Base-by-base conservation (phyloP, 2,888 invertebrate genomes). In the Sericinus montela region DNA sequence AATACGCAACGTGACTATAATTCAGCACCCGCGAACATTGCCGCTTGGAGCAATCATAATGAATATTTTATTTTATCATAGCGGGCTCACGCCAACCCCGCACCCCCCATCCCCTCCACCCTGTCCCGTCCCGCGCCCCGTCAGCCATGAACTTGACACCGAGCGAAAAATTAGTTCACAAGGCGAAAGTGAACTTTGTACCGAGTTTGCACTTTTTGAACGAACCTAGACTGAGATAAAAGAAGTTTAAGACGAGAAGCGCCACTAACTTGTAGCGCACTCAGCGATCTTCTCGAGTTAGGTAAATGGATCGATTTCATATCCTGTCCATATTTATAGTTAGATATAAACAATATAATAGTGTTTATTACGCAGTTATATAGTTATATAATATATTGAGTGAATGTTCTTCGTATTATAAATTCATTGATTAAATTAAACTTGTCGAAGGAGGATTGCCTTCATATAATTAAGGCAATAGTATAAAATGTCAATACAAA, bases 31-130 rank as follows among this genome's bases (percentile, higher is more conserved):
- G 80, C 79, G 81, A 79, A 73, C 75, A 79, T 76, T 74, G 74
- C 72, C 80, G 82, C 80, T 77, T 68, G 73, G 75, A 82, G 84
- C 82, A 83, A 85, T 86, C 83, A 86, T 88, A 86, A 88, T 87
- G 87, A 87, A 88, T 87, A 87, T 87, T 88, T 87, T 87, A 88
- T 86, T 87, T 85, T 84, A 85, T 86, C 85, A 83, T 80, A 83
- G 72, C 80, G 61, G 58, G 32, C 60, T 65, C 60, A 63, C 66
- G 63, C 59, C 65, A 59, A 60, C 57, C 55, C 52, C 56, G 59
- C 59, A 63, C 62, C 61, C 61, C 59, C 50, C 60, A 64, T 57
- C 54, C 54, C 52, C 52, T 55, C 62, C 56, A 53, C 30, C 56
- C 39, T 55, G 16, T 53, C 52, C 54, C 63, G 59, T 53, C 55